Evolutionary conservation across 2,888 invertebrate species (phyloP).

Genomic region (Apocheima hispidaria): DNA sequence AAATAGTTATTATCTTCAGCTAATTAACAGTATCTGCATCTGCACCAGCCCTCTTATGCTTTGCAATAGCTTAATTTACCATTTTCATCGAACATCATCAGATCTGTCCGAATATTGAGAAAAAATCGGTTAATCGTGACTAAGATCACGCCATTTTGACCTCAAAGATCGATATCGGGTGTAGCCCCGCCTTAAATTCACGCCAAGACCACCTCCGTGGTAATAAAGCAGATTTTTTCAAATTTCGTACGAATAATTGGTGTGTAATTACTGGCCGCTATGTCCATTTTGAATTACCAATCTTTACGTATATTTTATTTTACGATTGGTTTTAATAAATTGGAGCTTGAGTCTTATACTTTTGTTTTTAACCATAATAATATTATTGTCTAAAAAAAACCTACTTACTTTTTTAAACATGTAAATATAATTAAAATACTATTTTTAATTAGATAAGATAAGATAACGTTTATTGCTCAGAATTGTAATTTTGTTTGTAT

Average conservation of each 20-base stretch:
- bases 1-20: constrained; percentile 2
- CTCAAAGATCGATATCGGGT: constrained; percentile 38
- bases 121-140: constrained; percentile 43
- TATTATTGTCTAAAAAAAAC: no score
- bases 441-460: no score
- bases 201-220: constrained; percentile 60
- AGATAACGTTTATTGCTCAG: no score
- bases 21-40: constrained; percentile 15
- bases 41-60: constrained; percentile 15
- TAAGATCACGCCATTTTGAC: constrained; percentile 40
- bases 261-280: constrained; percentile 53
- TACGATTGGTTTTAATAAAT: constrained; percentile 37
- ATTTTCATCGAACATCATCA: constrained; percentile 26
- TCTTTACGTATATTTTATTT: constrained; percentile 25
- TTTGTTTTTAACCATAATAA: background rate
- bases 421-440: no score
- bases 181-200: constrained; percentile 56
- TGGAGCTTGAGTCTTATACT: constrained; percentile 31
- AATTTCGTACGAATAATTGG: constrained; percentile 59
- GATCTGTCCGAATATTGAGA: constrained; percentile 26
- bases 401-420: no score
- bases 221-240: constrained; percentile 43
- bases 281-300: constrained; percentile 50
- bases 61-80: constrained; percentile 32
- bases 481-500: no score